Evolutionary conservation across 2,888 invertebrate genomes (phyloP), one percentile per base, ranked within the genome.

Genomic region (Galerucella nymphaeae): DNA sequence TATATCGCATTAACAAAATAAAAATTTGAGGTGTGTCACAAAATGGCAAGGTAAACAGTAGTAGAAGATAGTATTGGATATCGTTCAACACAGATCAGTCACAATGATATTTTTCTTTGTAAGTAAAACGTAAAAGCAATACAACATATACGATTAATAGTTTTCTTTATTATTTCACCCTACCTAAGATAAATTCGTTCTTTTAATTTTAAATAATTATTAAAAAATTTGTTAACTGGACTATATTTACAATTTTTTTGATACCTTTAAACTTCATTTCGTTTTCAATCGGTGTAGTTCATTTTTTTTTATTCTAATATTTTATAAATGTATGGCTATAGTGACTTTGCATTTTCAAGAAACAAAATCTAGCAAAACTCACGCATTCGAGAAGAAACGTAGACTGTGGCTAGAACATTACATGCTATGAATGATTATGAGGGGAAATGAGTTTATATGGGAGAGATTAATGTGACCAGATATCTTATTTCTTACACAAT

Each of bases 181-280:
- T 87, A 87, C 86, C 86, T 87, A 87, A 85, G 85, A 86, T 87
- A 87, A 87, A 87, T 87, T 87, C 87, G 87, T 86, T 87, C 84
- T 85, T 84, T 86, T 83, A 83, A 85, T 84, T 86, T 85, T 85
- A 86, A 86, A 86, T 38, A 38, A 38, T 86, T 84, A 85, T 86
- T 85, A 86, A 86, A 86, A 87, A 85, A 85, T 84, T 86, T 38
- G 5, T 71, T 70, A 85, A 86, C 86, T 87, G 87, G 86, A 87
- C 86, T 87, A 86, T 87, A 87, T 87, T 85, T 87, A 87, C 87
- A 87, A 82, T 82, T 81, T 81, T 23, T 81, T 80, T 82, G 82
- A 83, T 82, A 82, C 78, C 74, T 80, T 80, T 79, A 80, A 74
- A 73, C 75, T 77, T 76, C 77, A 61, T 72, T 78, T 78, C 78